Evolutionary conservation across 1,140 invertebrate species (phyloP).

Genomic region (Dysdera silvatica): DNA sequence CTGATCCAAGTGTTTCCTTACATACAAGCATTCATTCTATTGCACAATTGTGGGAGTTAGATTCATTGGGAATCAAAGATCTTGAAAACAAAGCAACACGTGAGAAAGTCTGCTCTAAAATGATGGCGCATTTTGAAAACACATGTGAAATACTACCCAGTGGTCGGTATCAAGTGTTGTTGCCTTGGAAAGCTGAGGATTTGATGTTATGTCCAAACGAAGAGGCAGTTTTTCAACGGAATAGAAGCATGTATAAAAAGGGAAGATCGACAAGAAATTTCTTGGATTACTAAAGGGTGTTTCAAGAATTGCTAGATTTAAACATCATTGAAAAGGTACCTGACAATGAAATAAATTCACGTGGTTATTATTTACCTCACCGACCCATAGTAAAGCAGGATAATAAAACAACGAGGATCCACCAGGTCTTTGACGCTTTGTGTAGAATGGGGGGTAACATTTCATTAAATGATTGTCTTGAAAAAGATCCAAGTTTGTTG

Average conservation of each 20-base stretch:
- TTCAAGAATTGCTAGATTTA: background rate
- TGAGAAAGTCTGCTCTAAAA: too few species aligned
- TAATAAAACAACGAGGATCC: slow-evolving; percentile 28
- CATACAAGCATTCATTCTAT: background rate
- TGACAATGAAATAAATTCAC: background rate
- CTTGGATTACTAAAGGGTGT: background rate
- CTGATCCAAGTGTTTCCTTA: background rate
- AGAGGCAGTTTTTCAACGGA: too few species aligned
- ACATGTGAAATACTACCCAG: too few species aligned
- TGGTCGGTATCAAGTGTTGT: too few species aligned
- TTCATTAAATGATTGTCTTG: slow-evolving; percentile 24
- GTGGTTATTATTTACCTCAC: slow-evolving; percentile 33
- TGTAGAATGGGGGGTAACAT: slow-evolving; percentile 22
- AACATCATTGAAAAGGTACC: slow-evolving; percentile 26
- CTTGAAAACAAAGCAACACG: too few species aligned
- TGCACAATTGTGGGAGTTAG: background rate
- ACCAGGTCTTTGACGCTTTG: slow-evolving; percentile 36
- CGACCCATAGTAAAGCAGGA: slow-evolving; percentile 28
- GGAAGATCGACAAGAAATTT: background rate
- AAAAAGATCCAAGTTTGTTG: slow-evolving; percentile 35
- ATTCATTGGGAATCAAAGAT: slow-evolving; percentile 1
- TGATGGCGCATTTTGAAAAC: too few species aligned
- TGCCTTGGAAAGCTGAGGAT: too few species aligned
- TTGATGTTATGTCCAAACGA: too few species aligned
- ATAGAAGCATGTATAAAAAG: too few species aligned